These are phyloP conservation scores for Thaumatotibia leucotreta DNA, from an alignment of 1,140 invertebrate genomes.

Conservation along the genomic window DNA sequence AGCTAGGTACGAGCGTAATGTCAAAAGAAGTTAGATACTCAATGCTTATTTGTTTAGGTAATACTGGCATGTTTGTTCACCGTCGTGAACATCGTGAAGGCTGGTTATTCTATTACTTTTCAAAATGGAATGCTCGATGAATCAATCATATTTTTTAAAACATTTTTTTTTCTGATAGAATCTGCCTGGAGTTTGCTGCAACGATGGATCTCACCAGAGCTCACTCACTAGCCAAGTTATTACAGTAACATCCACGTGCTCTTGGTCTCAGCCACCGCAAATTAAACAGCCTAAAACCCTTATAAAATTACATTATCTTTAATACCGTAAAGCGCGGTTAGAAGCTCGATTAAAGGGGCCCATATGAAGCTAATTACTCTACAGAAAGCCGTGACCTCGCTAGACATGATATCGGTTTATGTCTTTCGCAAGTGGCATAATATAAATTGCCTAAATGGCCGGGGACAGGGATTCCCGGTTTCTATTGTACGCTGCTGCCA, in stretches of 20 bases:
- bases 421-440: constrained; percentile 29
- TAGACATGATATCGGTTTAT: constrained; percentile 32
- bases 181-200: too few species aligned
- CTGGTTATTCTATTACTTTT: too few species aligned
- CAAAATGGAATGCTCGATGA: too few species aligned
- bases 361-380: constrained; percentile 41
- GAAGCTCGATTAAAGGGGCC: constrained; percentile 38
- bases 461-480: constrained; percentile 16
- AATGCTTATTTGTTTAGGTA: too few species aligned
- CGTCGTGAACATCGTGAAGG: too few species aligned
- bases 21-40: too few species aligned
- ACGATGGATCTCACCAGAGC: too few species aligned
- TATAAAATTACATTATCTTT: constrained; percentile 42
- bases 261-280: constrained; percentile 15
- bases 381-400: constrained; percentile 31
- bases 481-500: neutral
- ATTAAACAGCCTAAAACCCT: constrained; percentile 33
- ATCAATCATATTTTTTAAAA: too few species aligned
- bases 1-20: too few species aligned
- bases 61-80: too few species aligned
- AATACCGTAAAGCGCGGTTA: constrained; percentile 31
- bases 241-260: neutral
- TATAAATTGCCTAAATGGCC: constrained; percentile 21
- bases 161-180: too few species aligned
- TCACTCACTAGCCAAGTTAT: neutral